Percentiles rank a stretch among this genome's conserved stretches.
phyloP scores from a whole-genome alignment of 1,140 invertebrate genomes.

The Gryllus bimaculatus region DNA sequence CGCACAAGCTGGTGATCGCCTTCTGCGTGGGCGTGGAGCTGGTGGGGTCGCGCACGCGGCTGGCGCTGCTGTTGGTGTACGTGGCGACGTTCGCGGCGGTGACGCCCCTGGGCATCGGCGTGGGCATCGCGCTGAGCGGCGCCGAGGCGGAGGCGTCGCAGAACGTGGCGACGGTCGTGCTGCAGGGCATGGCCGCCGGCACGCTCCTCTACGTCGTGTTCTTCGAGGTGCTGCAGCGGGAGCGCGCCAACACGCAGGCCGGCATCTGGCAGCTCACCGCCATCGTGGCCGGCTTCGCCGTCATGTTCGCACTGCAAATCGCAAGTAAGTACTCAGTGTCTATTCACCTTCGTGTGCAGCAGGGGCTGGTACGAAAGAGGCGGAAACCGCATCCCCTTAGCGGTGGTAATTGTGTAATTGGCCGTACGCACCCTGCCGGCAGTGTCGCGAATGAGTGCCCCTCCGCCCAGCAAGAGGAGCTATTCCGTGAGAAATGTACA shows the following conservation, averaged over 20 bases:
- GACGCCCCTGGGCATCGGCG: slow-evolving; percentile 56
- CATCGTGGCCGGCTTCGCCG: slow-evolving; percentile 59
- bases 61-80: slow-evolving; percentile 46
- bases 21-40: slow-evolving; percentile 59
- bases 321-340: slow-evolving; percentile 48
- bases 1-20: slow-evolving; percentile 66
- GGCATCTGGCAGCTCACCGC: slow-evolving; percentile 60
- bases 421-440: no score
- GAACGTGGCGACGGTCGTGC: slow-evolving; percentile 34
- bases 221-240: slow-evolving; percentile 77
- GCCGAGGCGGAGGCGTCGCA: slow-evolving; percentile 19
- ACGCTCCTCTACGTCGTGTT: slow-evolving; percentile 84
- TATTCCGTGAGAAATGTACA: no score
- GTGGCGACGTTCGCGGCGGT: slow-evolving; percentile 53
- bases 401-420: no score
- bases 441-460: no score
- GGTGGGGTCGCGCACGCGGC: slow-evolving; percentile 51
- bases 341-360: no score
- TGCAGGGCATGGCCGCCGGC: slow-evolving; percentile 77
- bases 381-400: no score
- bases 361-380: no score
- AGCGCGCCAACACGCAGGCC: slow-evolving; percentile 52
- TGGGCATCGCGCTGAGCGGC: slow-evolving; percentile 41
- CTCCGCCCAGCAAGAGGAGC: no score
- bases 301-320: slow-evolving; percentile 68